phyloP scores from a whole-genome alignment of 1,140 invertebrate species.

The Cydia fagiglandana region DNA sequence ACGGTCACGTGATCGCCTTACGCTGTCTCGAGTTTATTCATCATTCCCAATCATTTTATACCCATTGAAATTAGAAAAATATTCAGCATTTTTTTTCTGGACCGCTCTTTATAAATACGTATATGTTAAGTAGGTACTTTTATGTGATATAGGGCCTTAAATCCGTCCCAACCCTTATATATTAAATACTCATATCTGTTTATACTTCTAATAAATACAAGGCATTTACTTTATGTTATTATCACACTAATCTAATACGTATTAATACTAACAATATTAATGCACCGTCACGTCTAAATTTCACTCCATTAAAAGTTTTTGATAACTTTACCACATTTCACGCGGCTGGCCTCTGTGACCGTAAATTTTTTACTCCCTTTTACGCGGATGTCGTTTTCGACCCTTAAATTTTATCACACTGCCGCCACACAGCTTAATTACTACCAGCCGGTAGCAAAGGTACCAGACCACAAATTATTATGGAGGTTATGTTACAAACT shows the following conservation, averaged over 20 bases:
- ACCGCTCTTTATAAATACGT: too few species aligned
- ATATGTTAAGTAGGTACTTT: too few species aligned
- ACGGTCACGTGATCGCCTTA: too few species aligned
- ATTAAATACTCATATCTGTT: too few species aligned
- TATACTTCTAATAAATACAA: too few species aligned
- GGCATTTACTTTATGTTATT: too few species aligned
- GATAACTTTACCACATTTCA: slow-evolving; percentile 12
- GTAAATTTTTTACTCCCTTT: slow-evolving; percentile 31
- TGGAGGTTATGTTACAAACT: neutral
- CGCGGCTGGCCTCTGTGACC: slow-evolving; percentile 8
- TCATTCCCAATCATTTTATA: too few species aligned
- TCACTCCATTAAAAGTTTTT: slow-evolving; percentile 24
- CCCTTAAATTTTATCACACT: slow-evolving; percentile 31
- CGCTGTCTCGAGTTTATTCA: too few species aligned
- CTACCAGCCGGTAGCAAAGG: slow-evolving; percentile 3
- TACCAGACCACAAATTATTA: slow-evolving; percentile 26
- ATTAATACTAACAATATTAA: neutral
- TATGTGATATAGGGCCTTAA: too few species aligned
- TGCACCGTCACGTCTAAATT: neutral
- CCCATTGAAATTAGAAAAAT: too few species aligned
- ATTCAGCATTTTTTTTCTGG: too few species aligned
- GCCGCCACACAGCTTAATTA: slow-evolving; percentile 28
- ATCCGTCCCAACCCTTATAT: too few species aligned
- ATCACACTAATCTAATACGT: neutral
- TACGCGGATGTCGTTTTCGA: slow-evolving; percentile 28